These are phyloP conservation scores for Gyps fulvus DNA, from an alignment of 2,113 vertebrate species.

Conservation along the genomic window DNA sequence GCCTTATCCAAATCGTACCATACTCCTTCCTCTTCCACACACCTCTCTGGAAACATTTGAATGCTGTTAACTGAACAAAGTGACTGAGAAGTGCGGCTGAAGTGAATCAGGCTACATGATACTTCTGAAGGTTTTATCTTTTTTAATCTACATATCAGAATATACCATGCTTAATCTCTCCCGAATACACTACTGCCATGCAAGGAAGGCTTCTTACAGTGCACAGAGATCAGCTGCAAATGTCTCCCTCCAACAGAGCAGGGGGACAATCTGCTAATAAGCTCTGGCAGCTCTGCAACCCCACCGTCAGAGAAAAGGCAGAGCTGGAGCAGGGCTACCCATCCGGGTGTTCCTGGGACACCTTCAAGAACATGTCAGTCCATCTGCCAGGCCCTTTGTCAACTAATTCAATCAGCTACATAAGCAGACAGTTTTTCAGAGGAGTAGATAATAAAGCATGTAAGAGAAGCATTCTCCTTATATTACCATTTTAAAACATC, in stretches of 20 bases:
- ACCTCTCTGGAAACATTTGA: not conserved
- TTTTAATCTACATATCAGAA: not conserved
- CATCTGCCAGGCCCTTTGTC: not conserved
- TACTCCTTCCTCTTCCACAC: not conserved
- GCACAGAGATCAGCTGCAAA: not conserved
- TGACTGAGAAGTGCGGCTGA: not conserved
- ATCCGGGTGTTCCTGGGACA: not conserved
- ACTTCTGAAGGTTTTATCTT: not conserved
- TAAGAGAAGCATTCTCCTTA: not conserved
- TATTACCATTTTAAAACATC: not conserved
- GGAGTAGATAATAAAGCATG: not conserved
- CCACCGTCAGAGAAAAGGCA: not conserved
- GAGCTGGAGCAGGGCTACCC: not conserved
- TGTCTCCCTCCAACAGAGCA: not conserved
- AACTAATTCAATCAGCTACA: not conserved
- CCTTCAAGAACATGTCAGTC: not conserved
- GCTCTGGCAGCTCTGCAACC: no score
- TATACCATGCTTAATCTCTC: not conserved
- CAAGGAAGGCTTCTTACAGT: not conserved
- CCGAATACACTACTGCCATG: not conserved
- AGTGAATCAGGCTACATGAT: not conserved
- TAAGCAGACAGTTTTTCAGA: not conserved
- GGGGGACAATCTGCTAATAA: not conserved
- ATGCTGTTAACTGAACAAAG: not conserved
- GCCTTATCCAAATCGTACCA: not conserved